Conservation (phyloP, 2,888 invertebrate genomes). For the Dasysyrphus tricinctus region DNA sequence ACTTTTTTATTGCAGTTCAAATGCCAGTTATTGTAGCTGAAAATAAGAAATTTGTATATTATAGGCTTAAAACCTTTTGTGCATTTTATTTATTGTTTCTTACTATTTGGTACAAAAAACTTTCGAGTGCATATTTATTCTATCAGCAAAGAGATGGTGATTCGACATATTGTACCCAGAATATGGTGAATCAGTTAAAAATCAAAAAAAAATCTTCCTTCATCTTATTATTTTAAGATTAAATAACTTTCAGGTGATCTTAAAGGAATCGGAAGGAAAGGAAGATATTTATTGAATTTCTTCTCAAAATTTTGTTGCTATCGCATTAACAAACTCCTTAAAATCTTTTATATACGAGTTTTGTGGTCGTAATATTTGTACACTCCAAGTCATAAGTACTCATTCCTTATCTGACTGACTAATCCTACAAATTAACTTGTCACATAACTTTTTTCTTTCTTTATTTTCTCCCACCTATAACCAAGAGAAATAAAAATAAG, state of each 20-base stretch:
- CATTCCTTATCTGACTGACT: constrained; percentile 42
- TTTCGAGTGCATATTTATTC: too few relatives aligned
- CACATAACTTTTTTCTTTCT: constrained; percentile 45
- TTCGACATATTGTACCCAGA: too few relatives aligned
- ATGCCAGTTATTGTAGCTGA: too few relatives aligned
- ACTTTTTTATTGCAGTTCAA: too few relatives aligned
- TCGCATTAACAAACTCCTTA: not conserved
- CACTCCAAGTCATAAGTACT: not conserved
- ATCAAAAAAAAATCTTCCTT: not conserved
- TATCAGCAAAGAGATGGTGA: too few relatives aligned
- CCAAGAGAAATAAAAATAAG: not conserved
- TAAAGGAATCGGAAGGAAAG: not conserved
- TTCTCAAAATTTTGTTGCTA: not conserved
- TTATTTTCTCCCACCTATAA: not conserved
- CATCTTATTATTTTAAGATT: not conserved
- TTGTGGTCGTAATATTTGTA: constrained; percentile 55
- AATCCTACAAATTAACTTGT: constrained; percentile 67
- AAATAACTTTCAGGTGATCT: not conserved
- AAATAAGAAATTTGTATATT: too few relatives aligned
- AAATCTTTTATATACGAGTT: constrained; percentile 3
- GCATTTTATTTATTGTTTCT: too few relatives aligned
- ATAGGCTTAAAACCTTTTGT: too few relatives aligned
- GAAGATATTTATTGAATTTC: constrained; percentile 21
- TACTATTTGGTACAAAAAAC: too few relatives aligned
- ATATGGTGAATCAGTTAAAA: too few relatives aligned